Percentiles rank a stretch among this genome's conserved stretches.
Evolutionary conservation across 1,140 invertebrate species (phyloP).

Genomic region (Olivierus martensii): DNA sequence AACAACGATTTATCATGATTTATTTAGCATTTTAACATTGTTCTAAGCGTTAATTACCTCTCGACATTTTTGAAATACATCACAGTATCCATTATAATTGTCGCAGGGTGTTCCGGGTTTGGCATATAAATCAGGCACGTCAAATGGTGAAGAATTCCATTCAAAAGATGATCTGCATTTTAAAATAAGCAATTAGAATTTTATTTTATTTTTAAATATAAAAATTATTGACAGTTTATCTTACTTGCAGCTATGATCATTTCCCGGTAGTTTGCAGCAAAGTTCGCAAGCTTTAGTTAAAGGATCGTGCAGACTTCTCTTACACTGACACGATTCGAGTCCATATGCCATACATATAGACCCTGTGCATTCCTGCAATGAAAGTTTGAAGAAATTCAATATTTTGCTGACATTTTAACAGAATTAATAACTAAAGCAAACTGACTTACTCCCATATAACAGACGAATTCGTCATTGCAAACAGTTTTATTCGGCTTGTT

Average conservation of each 20-base stretch:
- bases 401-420: no score
- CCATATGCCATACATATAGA: conserved; percentile 86
- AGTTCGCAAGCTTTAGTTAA: conserved; percentile 74
- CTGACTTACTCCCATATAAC: conserved; percentile 76
- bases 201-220: background rate
- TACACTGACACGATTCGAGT: conserved; percentile 89
- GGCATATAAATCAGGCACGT: conserved; percentile 83
- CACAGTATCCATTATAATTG: conserved; percentile 97
- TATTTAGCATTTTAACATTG: background rate
- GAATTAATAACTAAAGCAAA: no score
- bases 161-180: conserved; percentile 73
- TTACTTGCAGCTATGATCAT: conserved; percentile 53
- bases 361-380: conserved; percentile 66
- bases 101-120: conserved; percentile 76
- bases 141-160: conserved; percentile 74
- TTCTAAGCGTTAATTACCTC: conserved; percentile 48
- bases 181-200: background rate
- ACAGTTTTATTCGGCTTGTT: conserved; percentile 88
- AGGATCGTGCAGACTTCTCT: conserved; percentile 50
- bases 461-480: conserved; percentile 85
- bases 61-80: conserved; percentile 94
- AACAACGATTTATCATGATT: background rate
- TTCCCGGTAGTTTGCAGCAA: conserved; percentile 73
- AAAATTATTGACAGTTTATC: conserved; percentile 14
- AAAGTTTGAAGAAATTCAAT: no score